These are phyloP conservation scores for Theristus sp. DNA, from an alignment of 2,888 invertebrate genomes.

Conservation along the genomic window DNA sequence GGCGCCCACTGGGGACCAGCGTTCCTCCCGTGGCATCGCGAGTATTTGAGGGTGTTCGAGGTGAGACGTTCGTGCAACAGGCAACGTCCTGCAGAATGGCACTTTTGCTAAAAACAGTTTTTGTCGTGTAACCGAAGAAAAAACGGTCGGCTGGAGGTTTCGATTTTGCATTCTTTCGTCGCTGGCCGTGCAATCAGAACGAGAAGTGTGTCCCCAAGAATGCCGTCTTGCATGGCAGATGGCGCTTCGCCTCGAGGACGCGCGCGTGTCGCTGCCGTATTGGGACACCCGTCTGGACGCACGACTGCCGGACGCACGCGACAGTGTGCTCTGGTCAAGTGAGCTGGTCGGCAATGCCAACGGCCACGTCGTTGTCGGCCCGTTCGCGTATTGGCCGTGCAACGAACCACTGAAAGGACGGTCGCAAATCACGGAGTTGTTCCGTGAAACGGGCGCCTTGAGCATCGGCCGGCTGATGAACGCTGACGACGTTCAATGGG, in stretches of 20 bases:
- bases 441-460: neutral
- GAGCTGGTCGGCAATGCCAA: conserved; percentile 25
- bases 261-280: conserved; percentile 20
- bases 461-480: neutral
- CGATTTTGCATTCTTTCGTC: neutral
- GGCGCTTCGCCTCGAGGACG: conserved; percentile 20
- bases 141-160: neutral
- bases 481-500: conserved; percentile 18
- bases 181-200: no score
- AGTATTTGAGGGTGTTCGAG: conserved; percentile 25
- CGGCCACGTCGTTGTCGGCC: conserved; percentile 16
- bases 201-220: no score
- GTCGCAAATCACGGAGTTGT: neutral
- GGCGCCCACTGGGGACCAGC: conserved; percentile 14
- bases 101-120: no score
- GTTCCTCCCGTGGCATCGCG: conserved; percentile 22
- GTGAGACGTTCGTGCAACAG: no score
- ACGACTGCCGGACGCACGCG: conserved; percentile 24
- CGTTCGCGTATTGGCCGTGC: conserved; percentile 1
- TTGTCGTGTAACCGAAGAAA: neutral
- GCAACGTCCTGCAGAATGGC: no score
- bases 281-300: conserved; percentile 24
- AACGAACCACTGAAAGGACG: neutral
- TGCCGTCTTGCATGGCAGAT: no score
- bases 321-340: conserved; percentile 23